Evolutionary conservation across 2,888 invertebrate genomes (phyloP), one percentile per base, ranked within the genome.

Genomic region (Exocentrus adspersus): DNA sequence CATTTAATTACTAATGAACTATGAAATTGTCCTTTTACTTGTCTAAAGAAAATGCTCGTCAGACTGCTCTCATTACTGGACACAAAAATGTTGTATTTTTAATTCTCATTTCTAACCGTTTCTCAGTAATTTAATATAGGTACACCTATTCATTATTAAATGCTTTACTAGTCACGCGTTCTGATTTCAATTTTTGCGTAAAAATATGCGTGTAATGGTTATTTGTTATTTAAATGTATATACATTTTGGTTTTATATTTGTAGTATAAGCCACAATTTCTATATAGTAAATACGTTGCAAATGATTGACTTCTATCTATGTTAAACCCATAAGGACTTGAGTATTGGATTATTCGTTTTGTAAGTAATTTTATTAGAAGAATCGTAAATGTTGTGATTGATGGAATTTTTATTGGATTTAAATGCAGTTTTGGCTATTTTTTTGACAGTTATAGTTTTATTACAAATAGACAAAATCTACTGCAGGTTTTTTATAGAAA

Each of bases 401-500:
- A 64, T 59, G 37, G 50, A 62, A 53, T 46, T 56, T 64, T 61
- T 67, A 60, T 60, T 60, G 19, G 28, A 54, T 28, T 21, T 54
- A 54, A 52, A 61, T 60, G 66, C 63, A 67, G 61, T 63, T 67
- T 60, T 63, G 61, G 60, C 52, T 43, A 54, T 58, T 59, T 62
- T 58, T 63, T 57, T 58, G 58, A 59, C 59, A 60, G 64, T 63
- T 64, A 54, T 62, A 63, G 63, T 50, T 65, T 57, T n/a, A n/a
- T n/a, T 67, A 62, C 62, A 62, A 57, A 53, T 62, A 66, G 62
- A 68, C 54, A 64, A 61, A 59, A 52, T 60, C 57, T 61, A 41
- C 42, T 60, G 50, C 51, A 60, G 61, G 50, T 64, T 65, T 62
- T 70, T 67, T 68, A 64, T 62, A 65, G 61, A 62, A 53, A 60